Base-by-base conservation (phyloP, 2,888 invertebrate genomes). In the Apantesis nais region DNA sequence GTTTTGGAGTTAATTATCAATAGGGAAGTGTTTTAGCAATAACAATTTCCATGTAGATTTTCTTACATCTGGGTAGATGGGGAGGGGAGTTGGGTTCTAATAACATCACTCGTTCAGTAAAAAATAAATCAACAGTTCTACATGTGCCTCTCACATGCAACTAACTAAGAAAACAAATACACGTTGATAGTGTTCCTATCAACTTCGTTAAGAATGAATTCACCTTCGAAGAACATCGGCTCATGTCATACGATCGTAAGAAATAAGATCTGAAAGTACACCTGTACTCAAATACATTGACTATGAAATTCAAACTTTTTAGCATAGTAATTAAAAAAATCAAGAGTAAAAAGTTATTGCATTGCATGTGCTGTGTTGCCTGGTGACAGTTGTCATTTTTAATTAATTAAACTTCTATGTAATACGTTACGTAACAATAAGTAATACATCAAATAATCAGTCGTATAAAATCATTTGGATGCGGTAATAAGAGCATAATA, bases 391-490 rank as follows among this genome's bases (percentile, higher is more conserved):
- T 64, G 68, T 64, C 58, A 64, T 44, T 60, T 69, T 69, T 25
- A 67, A 64, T 64, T 69, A 64, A 69, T 63, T 69, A 64, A 64
- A 34, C 39, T 58, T 29, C 37, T 11, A 67, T 34, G 22, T 34
- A 37, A 2, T 41, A 37, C 60, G 44, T 39, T 9, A 22, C 5
- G 29, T 34, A 19, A 62, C 34, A 19, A 25, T 22, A 41, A 64
- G 41, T 69, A 58, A 55, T 55, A 64, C 31, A 60, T 41, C 25
- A 41, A 63, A 31, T 16, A 48, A 44, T 44, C 34, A 64, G 22
- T 22, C 16, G 66, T 34, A n/a, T 39, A n/a, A 25, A 3, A 44
- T 16, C 16, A 16, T 61, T 55, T 44, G 60, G 41, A 60, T 60
- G 60, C 22, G 62, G 39, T 25, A 39, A 25, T 25, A 12, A 55